These are phyloP conservation scores for Microplitis mediator DNA, from an alignment of 1,140 invertebrate species.

Conservation along the genomic window DNA sequence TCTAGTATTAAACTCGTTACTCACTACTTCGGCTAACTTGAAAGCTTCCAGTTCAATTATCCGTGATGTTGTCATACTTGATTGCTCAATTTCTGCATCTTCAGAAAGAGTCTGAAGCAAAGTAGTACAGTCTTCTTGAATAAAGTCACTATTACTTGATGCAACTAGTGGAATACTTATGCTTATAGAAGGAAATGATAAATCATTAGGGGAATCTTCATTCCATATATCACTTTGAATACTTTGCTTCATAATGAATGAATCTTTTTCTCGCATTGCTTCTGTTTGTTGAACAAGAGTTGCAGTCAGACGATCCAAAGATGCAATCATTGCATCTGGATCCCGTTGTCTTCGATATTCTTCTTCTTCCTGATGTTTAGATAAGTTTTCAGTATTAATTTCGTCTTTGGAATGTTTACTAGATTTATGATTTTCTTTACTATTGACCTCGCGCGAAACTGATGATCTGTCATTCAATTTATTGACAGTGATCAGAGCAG, in stretches of 20 bases:
- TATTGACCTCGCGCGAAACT: too few species aligned
- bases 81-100: constrained; percentile 25
- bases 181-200: constrained; percentile 79
- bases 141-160: constrained; percentile 69
- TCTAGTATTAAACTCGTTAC: constrained; percentile 55
- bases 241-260: constrained; percentile 53
- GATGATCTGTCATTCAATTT: too few species aligned
- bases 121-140: constrained; percentile 37
- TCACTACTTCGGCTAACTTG: constrained; percentile 71
- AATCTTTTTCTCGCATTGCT: constrained; percentile 56
- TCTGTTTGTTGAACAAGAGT: constrained; percentile 67
- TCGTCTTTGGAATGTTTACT: neutral
- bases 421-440: neutral
- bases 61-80: constrained; percentile 68
- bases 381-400: constrained; percentile 8
- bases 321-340: constrained; percentile 72
- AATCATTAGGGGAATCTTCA: constrained; percentile 74
- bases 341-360: constrained; percentile 64
- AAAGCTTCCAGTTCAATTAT: constrained; percentile 77
- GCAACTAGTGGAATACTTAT: constrained; percentile 72
- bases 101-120: constrained; percentile 29
- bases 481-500: too few species aligned
- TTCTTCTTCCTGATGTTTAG: constrained; percentile 44
- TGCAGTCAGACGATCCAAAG: constrained; percentile 68
- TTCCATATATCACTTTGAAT: constrained; percentile 74